phyloP scores from a whole-genome alignment of 2,888 invertebrate genomes.

The Aplocera efformata region DNA sequence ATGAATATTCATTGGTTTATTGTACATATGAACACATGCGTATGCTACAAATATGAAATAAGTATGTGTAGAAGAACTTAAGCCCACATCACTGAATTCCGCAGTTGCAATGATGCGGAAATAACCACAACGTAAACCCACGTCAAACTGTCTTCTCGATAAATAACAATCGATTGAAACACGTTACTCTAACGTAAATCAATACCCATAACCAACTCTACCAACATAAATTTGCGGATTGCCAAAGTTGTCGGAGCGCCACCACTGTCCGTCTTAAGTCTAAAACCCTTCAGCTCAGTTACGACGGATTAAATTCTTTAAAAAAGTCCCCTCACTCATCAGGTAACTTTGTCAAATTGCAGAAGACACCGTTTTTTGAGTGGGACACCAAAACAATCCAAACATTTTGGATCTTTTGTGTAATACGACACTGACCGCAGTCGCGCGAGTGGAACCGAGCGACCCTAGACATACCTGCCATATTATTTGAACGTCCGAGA shows the following conservation, averaged over 20 bases:
- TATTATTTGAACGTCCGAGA: conserved; percentile 27
- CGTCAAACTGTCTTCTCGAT: conserved; percentile 59
- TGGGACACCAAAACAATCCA: conserved; percentile 65
- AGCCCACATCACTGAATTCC: conserved; percentile 47
- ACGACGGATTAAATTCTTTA: conserved; percentile 23
- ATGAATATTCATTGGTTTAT: too few relatives aligned
- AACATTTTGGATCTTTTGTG: conserved; percentile 66
- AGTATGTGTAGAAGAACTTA: too few relatives aligned
- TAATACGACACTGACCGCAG: conserved; percentile 64
- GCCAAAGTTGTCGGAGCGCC: conserved; percentile 28
- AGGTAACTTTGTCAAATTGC: conserved; percentile 68
- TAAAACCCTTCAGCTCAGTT: conserved; percentile 35
- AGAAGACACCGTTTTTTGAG: conserved; percentile 67
- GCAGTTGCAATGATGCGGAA: conserved; percentile 48
- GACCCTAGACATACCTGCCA: conserved; percentile 38
- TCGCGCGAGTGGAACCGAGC: conserved; percentile 41
- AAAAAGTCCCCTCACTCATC: conserved; percentile 45
- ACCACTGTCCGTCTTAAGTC: conserved; percentile 39
- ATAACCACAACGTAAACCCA: conserved; percentile 55
- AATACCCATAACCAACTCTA: conserved; percentile 50
- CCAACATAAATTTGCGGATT: conserved; percentile 42
- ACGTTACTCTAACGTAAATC: conserved; percentile 57
- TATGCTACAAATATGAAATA: too few relatives aligned
- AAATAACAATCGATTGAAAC: conserved; percentile 56
- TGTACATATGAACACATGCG: too few relatives aligned